Evolutionary conservation across 1,140 invertebrate genomes (phyloP), one percentile per base, ranked within the genome.

Genomic region (Drosophila ambigua): DNA sequence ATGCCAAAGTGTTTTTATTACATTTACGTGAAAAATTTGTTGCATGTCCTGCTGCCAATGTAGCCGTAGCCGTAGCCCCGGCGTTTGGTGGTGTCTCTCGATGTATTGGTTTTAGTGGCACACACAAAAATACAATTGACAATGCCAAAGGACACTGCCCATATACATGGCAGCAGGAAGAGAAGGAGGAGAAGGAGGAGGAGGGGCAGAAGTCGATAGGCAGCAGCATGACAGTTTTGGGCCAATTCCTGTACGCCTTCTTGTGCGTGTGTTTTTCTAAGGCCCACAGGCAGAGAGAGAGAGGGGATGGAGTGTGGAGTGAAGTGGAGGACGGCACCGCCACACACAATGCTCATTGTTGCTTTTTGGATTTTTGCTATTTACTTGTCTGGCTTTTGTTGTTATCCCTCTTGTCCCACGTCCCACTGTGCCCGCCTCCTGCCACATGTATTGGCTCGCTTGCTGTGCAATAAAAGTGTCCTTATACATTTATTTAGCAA

Each of bases 1-100:
- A 80, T 79, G 77, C 55, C 77, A 67, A 85, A 85, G 85, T 84
- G 85, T 90, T 90, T 90, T 90, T 90, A 90, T 90, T 85, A 85
- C 85, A 90, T 90, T 90, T 90, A 90, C 87, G 81, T 90, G 85
- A 80, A 90, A 79, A 90, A 90, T 90, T 90, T 85, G 81, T 90
- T 85, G 81, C 85, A 82, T 90, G 85, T 82, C 79, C 63, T 60
- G 58, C 80, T 62, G 81, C 72, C 54, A 48, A 53, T 85, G 77
- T 71, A 81, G 53, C 77, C 68, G 81, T 80, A 78, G 9, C 13
- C 2, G 20, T 20, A 1, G 20, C 20, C 20, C 1, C 20, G 9
- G 44, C 31, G 54, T 15, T 31, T 15, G 54, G 20, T 44, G 31
- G 16, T n/a, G 41, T 39, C 43, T 39, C 43, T 50, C 75, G 48